These are phyloP conservation scores for Plotosus lineatus DNA, from an alignment of 2,113 vertebrate genomes.

Conservation along the genomic window DNA sequence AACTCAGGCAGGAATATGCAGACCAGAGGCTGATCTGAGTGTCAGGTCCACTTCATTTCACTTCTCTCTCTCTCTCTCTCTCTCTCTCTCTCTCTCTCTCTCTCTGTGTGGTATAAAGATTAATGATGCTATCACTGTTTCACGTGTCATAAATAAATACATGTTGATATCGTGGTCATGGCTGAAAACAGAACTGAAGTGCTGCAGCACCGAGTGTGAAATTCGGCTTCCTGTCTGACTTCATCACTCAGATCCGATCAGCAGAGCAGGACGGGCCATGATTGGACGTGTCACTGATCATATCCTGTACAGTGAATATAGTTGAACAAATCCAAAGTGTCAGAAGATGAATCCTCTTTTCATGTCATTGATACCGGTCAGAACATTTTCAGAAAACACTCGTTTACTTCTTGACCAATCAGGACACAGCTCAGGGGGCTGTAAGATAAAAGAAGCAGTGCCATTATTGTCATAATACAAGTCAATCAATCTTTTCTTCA, in stretches of 20 bases:
- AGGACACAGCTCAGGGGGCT: too few species aligned
- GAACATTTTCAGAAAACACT: too few species aligned
- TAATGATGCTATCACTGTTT: neutral
- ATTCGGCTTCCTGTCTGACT: neutral
- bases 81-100: neutral
- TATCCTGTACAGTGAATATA: neutral
- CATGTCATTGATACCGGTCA: too few species aligned
- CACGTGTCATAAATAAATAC: neutral
- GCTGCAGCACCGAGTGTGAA: neutral
- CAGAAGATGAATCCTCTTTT: too few species aligned
- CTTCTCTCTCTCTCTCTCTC: neutral
- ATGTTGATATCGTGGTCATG: neutral
- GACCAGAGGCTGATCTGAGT: neutral
- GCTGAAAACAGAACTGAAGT: neutral
- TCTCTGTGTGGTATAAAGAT: neutral
- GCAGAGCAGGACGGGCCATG: neutral
- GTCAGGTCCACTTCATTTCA: neutral
- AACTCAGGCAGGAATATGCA: slow-evolving; percentile 26
- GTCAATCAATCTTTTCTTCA: too few species aligned
- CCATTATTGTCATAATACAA: too few species aligned
- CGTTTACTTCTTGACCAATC: too few species aligned
- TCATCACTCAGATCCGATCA: neutral
- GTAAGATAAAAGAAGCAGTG: too few species aligned
- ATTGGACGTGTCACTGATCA: neutral
- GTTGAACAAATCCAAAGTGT: too few species aligned